Conservation (phyloP, 2,888 invertebrate genomes). For the Heliconius charithonia region DNA sequence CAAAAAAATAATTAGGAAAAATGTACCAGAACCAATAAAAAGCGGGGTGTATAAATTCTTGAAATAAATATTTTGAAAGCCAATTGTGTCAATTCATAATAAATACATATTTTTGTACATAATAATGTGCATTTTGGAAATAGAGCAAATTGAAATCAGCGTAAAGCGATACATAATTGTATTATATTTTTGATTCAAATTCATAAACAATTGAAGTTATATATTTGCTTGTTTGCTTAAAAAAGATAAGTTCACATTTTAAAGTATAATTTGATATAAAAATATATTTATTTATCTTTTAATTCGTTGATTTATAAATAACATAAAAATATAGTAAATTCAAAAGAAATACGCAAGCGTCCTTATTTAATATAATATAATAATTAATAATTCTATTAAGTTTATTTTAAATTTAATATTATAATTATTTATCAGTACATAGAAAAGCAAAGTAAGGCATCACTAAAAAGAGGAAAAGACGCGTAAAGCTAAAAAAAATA, state of each 20-base stretch:
- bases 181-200: neutral
- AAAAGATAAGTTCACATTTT: neutral
- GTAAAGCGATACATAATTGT: neutral
- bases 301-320: neutral
- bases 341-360: neutral
- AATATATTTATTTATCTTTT: neutral
- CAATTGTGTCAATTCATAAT: conserved; percentile 1
- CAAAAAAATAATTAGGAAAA: conserved; percentile 58
- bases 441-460: neutral
- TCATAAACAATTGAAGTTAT: neutral
- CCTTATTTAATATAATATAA: neutral
- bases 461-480: neutral
- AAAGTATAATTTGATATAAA: neutral
- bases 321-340: neutral
- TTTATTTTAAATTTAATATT: neutral
- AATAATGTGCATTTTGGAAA: neutral
- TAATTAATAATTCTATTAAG: neutral
- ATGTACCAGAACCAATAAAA: conserved; percentile 80
- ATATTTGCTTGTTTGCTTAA: neutral
- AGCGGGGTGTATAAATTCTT: conserved; percentile 39
- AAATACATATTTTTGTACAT: neutral
- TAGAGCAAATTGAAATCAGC: too few relatives aligned
- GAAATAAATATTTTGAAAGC: neutral
- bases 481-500: neutral
- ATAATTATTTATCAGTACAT: neutral